Base-by-base conservation (phyloP, 2,888 invertebrate species). In the Buathra laborator region DNA sequence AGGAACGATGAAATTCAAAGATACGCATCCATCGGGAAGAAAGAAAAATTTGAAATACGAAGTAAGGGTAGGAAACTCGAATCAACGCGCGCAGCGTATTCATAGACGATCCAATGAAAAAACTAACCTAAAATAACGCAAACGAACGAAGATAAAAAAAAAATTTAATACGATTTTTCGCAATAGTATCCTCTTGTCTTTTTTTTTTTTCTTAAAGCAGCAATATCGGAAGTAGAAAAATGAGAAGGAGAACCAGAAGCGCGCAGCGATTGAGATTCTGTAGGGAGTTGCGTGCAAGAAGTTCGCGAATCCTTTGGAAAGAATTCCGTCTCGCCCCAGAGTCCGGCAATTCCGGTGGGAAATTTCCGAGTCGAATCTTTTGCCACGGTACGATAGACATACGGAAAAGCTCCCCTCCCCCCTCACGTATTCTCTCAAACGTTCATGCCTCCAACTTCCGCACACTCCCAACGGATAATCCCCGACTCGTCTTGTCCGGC, bases 341-440 rank as follows among this genome's bases (percentile, higher is more conserved):
- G 81, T 79, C 81, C 81, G 64, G 74, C 78, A 75, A 85, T 81
- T 71, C 84, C 84, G 70, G 78, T 85, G 84, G 84, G 84, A 85
- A 85, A 85, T 85, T 85, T 81, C 56, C 70, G 64, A 84, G 68
- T 72, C 77, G 78, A 44, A 81, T 81, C 77, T 68, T 51, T 37
- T 37, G 37, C 67, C 56, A 75, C 62, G 67, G 46, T 66, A 67
- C 76, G 78, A 84, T 70, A 64, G 53, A 53, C 16, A 76, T 32
- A 44, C 37, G 46, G 37, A 53, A 43, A 77, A 48, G 71, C 48
- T 68, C 44, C 68, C 12, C 51, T 10, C 48, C 43, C 46, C 43
- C 75, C 46, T 75, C n/a, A 32, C 48, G 53, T 53, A 48, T 46
- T 72, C 62, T 14, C 70, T 48, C 78, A 70, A 81, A 74, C 43